Evolutionary conservation across 2,113 vertebrate genomes (phyloP).

Genomic region (Solenodon paradoxus): DNA sequence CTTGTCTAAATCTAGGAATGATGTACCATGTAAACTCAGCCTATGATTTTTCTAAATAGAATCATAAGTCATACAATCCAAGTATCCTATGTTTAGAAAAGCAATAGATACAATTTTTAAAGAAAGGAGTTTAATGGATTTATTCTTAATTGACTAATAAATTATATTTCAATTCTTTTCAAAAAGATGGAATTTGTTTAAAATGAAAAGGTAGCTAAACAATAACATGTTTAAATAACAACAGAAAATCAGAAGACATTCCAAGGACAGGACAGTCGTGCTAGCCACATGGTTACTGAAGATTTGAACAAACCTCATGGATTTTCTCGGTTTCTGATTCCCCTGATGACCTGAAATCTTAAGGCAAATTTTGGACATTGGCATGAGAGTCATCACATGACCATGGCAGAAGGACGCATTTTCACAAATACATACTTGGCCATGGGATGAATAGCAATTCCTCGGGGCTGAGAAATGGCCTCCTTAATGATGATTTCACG

Average conservation of each 20-base stretch:
- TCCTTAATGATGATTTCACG: slow-evolving; percentile 84
- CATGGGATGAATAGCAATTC: slow-evolving; percentile 90
- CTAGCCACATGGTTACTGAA: not conserved
- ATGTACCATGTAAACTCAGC: not conserved
- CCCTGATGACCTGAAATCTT: not conserved
- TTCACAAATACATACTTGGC: slow-evolving; percentile 85
- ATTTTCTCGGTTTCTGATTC: not conserved
- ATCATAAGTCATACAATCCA: not conserved
- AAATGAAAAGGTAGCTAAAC: slow-evolving; percentile 1
- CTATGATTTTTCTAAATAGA: slow-evolving; percentile 14
- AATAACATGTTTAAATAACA: not conserved
- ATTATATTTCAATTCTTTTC: not conserved
- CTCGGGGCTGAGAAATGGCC: slow-evolving; percentile 87
- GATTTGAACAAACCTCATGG: not conserved
- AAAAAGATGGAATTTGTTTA: not conserved
- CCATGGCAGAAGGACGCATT: not conserved
- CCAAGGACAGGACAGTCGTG: not conserved
- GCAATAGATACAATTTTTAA: not conserved
- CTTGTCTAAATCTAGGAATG: not conserved
- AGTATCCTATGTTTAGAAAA: not conserved
- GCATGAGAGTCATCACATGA: not conserved
- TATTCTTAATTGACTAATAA: not conserved
- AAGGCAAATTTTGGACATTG: not conserved
- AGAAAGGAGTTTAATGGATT: not conserved
- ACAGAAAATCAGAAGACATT: not conserved